Evolutionary conservation across 2,113 vertebrate genomes (phyloP), one percentile per base, ranked within the genome.

Genomic region (Heterotilapia buettikoferi): DNA sequence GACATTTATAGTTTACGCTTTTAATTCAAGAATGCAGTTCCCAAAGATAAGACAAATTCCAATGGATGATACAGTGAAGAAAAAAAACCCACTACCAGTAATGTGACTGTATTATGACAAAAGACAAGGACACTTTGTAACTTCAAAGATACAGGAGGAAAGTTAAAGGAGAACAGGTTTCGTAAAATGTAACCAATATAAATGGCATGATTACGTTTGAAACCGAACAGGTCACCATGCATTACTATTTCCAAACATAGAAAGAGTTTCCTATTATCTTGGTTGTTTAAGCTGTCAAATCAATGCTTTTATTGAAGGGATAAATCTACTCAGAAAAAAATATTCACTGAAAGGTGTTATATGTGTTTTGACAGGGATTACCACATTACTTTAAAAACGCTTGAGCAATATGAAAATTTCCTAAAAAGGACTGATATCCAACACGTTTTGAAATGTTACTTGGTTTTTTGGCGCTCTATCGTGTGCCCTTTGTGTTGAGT

Each of bases 41-140:
- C 45, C 26, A 78, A 78, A 78, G 24, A 47, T 50, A 50, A 76
- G 26, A 50, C 24, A 50, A 78, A 78, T 50, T 78, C 73, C 26
- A 31, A 12, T n/a, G 16, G 24, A 29, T 82, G 38, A 61, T 13
- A 45, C 45, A 9, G 6, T 33, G 45, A 78, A 13, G 45, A 31
- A 78, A n/a, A 36, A 31, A 68, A 8, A 0, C 13, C 3, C 68
- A 19, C 16, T 78, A 31, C 16, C 45, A n/a, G 5, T 76, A 76
- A 76, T n/a, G 45, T 52, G 73, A 52, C 18, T 33, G 16, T 47
- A 92, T 84, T 85, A 79, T 66, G 84, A 57, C 43, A 79, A 7
- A 78, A 84, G 19, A 83, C 78, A 88, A 90, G 43, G 84, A 86
- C 89, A 92, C 90, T 81, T 89, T 83, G 47, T 33, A 84, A 33